Conservation (phyloP, 2,888 invertebrate species). For the Trissoscelio sp. region DNA sequence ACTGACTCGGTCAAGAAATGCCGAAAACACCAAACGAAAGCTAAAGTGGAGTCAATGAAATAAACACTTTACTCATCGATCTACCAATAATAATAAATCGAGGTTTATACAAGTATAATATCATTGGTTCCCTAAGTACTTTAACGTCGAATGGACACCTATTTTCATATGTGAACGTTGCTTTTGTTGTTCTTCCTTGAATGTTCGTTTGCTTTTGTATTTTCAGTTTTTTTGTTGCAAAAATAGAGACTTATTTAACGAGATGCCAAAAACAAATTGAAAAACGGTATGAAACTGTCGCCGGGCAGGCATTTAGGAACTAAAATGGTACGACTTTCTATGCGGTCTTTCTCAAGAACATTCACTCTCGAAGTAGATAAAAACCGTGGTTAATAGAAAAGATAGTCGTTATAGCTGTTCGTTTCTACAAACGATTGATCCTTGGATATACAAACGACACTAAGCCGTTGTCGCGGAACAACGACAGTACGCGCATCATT, state of each 20-base stretch:
- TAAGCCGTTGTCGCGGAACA: constrained; percentile 23
- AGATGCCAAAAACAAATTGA: constrained; percentile 31
- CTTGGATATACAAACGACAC: constrained; percentile 47
- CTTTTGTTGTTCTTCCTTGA: not conserved
- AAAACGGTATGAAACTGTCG: constrained; percentile 33
- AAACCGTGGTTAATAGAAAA: constrained; percentile 67
- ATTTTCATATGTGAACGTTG: not conserved
- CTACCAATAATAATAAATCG: not conserved
- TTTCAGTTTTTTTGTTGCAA: constrained; percentile 35
- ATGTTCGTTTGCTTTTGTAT: constrained; percentile 4
- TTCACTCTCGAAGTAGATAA: constrained; percentile 65
- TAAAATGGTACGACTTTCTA: constrained; percentile 57
- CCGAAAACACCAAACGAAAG: constrained; percentile 11
- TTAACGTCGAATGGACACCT: constrained; percentile 46
- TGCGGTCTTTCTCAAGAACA: constrained; percentile 49
- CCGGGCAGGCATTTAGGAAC: constrained; percentile 50
- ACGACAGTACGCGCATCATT: constrained; percentile 15
- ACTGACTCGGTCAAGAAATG: constrained; percentile 9
- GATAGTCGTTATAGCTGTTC: constrained; percentile 60
- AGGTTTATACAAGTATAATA: not conserved
- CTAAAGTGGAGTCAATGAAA: constrained; percentile 14
- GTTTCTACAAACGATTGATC: constrained; percentile 59
- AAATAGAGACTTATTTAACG: constrained; percentile 54
- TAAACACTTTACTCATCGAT: constrained; percentile 2
- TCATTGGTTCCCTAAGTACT: constrained; percentile 25